Conservation (phyloP, 2,113 vertebrate species). For the Meriones unguiculatus region DNA sequence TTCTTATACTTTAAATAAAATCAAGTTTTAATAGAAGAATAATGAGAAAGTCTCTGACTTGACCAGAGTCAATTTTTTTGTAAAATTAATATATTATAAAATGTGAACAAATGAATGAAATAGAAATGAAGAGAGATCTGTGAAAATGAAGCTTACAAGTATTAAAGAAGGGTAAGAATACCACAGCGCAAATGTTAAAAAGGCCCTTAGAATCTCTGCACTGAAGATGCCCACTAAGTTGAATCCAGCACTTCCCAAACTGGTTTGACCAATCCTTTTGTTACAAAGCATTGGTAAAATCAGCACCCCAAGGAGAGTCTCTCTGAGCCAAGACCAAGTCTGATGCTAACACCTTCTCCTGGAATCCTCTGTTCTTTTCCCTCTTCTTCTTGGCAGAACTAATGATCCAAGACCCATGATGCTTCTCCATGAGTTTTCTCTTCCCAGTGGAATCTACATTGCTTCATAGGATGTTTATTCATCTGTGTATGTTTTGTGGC, state of each 20-base stretch:
- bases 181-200: not conserved
- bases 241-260: not conserved
- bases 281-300: not conserved
- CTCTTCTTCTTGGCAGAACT: not conserved
- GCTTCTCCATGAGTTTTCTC: not conserved
- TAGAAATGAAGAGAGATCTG: not conserved
- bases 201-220: not conserved
- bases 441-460: not conserved
- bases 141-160: not conserved
- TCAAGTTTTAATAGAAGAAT: not conserved
- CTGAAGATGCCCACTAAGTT: not conserved
- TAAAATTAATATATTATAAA: not conserved
- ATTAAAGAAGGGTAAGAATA: not conserved
- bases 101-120: not conserved
- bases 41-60: not conserved
- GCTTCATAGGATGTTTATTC: not conserved
- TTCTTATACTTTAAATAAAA: not conserved
- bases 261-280: not conserved
- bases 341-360: not conserved
- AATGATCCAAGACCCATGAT: not conserved
- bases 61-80: not conserved
- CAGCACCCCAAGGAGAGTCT: not conserved
- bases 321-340: not conserved
- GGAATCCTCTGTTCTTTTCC: not conserved
- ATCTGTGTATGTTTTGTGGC: not conserved